Base-by-base conservation (phyloP, 2,888 invertebrate species). In the Acleris cristana region DNA sequence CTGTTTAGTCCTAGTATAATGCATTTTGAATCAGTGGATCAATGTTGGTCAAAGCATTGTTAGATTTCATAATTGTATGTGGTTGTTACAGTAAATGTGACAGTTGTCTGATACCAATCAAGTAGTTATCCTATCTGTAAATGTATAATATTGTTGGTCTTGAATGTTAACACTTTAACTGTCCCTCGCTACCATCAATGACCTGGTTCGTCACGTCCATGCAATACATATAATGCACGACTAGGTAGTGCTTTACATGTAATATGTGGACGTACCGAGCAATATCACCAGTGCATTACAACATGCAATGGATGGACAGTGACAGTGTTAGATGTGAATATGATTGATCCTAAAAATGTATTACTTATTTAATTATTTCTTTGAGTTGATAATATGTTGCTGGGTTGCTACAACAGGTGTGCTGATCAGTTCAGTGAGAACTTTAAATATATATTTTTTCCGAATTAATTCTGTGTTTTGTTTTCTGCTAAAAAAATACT, bases 401-500 rank as follows among this genome's bases (percentile, higher is more conserved):
- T 79, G 81, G 76, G 81, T 85, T 85, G 83, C 82, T 81, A 62
- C 81, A 72, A 66, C 61, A 79, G 80, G 78, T 80, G 79, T 85
- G 83, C 82, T 82, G 80, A 80, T 80, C 76, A 81, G 77, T 83
- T 87, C 84, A 86, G 81, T 85, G 81, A 79, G 79, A 83, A 84
- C 80, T 80, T 82, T 78, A 83, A 85, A 85, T 83, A 88, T 86
- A 87, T 87, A 84, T 87, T 85, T 86, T 87, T 87, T 86, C 83
- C 79, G 70, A 82, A 79, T 79, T 81, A 73, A 63, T 55, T 53
- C 64, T 54, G 64, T 64, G 44, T 74, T 74, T 77, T 79, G 77
- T 71, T 55, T 23, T 16, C 21, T 52, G 6, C 7, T 51, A 19
- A 12, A 16, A n/a, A n/a, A n/a, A n/a, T n/a, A n/a, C n/a, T n/a